These are phyloP conservation scores for Thaumatotibia leucotreta DNA, from an alignment of 1,140 invertebrate genomes.

Conservation along the genomic window DNA sequence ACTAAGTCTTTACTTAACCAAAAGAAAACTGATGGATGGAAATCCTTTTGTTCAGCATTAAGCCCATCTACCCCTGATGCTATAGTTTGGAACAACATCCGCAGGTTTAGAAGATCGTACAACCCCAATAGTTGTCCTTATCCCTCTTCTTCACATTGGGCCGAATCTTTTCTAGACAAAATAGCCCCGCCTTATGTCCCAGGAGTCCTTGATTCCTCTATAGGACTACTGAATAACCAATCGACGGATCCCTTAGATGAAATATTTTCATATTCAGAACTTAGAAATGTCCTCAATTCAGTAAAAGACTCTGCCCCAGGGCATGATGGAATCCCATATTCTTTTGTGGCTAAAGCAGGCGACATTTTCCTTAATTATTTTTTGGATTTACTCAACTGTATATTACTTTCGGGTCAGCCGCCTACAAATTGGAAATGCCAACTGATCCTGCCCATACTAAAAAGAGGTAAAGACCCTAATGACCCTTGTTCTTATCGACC, in stretches of 20 bases:
- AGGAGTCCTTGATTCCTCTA: not conserved
- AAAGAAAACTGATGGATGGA: slow-evolving; percentile 14
- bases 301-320: slow-evolving; percentile 5
- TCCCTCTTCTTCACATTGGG: not conserved
- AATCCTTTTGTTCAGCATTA: slow-evolving; percentile 7
- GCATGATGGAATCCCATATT: not conserved
- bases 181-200: not conserved
- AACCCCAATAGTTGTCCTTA: not conserved
- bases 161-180: not conserved
- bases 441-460: not conserved
- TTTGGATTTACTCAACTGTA: not conserved
- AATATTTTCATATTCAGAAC: not conserved
- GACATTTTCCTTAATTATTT: not conserved
- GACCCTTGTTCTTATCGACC: slow-evolving; percentile 3
- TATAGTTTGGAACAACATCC: not conserved
- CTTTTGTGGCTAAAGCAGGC: not conserved
- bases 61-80: not conserved
- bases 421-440: not conserved
- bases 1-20: not conserved
- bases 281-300: not conserved
- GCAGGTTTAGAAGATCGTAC: not conserved
- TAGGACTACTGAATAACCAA: not conserved
- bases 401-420: not conserved
- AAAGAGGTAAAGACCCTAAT: not conserved
- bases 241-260: not conserved